Percentiles rank a stretch among this genome's conserved stretches.
Evolutionary conservation across 2,113 vertebrate genomes (phyloP).

Genomic region (Notothenia rossii): DNA sequence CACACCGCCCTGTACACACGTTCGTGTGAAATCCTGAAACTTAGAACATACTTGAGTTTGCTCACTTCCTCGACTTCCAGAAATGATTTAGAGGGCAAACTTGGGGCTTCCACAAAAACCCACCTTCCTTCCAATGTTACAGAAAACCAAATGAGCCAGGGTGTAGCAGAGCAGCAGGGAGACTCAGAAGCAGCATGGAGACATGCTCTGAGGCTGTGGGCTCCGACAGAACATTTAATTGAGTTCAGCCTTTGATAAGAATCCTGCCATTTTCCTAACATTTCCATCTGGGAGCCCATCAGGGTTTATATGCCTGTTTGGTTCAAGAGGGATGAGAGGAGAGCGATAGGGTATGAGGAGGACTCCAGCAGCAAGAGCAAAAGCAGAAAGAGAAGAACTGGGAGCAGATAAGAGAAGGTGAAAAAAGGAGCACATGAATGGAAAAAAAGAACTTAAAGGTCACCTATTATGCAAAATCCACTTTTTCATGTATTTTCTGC

Average conservation of each 20-base stretch:
- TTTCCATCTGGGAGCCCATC: conserved; percentile 19
- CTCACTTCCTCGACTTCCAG: neutral
- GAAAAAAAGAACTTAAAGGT: neutral
- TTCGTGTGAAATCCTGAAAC: neutral
- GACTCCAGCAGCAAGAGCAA: conserved; percentile 11
- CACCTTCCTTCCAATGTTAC: neutral
- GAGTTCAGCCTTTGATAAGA: conserved; percentile 31
- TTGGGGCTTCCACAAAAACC: neutral
- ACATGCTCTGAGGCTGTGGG: conserved; percentile 3
- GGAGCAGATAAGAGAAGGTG: conserved; percentile 16
- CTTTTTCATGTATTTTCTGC: no score
- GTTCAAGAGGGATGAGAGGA: conserved; percentile 38
- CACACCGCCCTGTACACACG: conserved; percentile 17
- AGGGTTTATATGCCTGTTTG: conserved; percentile 16
- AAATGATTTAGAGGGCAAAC: neutral
- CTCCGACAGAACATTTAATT: conserved; percentile 44
- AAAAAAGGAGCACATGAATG: conserved; percentile 9
- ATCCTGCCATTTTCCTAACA: neutral
- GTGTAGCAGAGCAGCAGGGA: conserved; percentile 15
- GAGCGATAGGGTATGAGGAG: neutral
- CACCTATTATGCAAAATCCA: no score
- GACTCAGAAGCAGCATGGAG: conserved; percentile 17
- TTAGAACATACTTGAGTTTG: neutral
- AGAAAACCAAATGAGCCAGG: conserved; percentile 10
- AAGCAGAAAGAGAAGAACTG: neutral